A percentile compares a stretch with the other conserved stretches of the same genome.
These are phyloP conservation scores for Plebejus argus DNA, from an alignment of 2,888 invertebrate species.

Conservation along the genomic window DNA sequence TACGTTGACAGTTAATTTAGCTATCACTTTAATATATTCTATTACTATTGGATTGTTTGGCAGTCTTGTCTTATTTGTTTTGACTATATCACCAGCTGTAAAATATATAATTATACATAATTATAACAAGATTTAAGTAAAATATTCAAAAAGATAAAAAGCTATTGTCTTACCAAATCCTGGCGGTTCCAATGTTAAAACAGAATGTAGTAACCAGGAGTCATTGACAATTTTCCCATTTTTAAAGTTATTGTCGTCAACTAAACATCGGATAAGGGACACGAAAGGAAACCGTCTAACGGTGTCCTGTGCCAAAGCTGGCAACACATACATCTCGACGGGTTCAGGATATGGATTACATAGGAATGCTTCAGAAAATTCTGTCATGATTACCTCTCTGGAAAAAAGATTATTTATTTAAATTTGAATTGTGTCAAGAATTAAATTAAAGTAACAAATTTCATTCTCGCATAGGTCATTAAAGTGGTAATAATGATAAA, in stretches of 20 bases:
- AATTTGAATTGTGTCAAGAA: background rate
- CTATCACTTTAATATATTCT: conserved; percentile 70
- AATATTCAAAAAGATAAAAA: too few relatives aligned
- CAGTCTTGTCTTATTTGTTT: conserved; percentile 71
- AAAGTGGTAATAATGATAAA: too few relatives aligned
- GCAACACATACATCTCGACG: conserved; percentile 85
- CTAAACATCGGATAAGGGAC: conserved; percentile 68
- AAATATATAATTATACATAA: conserved; percentile 4
- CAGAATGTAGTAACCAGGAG: conserved; percentile 85
- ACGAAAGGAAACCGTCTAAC: conserved; percentile 76
- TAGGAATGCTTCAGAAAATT: conserved; percentile 85
- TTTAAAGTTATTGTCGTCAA: conserved; percentile 62
- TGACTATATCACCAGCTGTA: conserved; percentile 40
- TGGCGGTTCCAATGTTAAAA: conserved; percentile 84
- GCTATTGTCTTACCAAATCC: conserved; percentile 80
- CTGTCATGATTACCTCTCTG: conserved; percentile 69
- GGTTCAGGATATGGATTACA: conserved; percentile 84
- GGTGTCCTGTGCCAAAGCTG: conserved; percentile 80
- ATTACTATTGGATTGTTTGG: conserved; percentile 76
- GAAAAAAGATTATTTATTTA: conserved; percentile 37
- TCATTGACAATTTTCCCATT: conserved; percentile 76
- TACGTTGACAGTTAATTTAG: conserved; percentile 67
- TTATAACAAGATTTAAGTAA: too few relatives aligned
- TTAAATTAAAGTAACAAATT: background rate
- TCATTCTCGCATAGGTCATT: too few relatives aligned